Conservation (phyloP, 1,140 invertebrate genomes). For the Diprion similis region DNA sequence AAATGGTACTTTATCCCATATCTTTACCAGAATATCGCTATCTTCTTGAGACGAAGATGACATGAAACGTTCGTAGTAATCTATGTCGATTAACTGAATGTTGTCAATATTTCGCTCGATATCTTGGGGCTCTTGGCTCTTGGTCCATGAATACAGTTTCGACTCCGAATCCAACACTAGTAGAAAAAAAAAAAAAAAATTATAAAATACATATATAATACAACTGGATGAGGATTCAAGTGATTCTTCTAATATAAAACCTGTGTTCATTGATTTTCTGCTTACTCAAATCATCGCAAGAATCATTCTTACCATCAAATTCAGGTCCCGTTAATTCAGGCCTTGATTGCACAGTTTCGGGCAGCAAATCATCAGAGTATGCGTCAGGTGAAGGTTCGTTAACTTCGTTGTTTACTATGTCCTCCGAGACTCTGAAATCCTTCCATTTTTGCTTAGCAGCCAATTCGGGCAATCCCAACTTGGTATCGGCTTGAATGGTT, state of each 20-base stretch:
- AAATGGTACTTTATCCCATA: no score
- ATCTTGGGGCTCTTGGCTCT: slow-evolving; percentile 71
- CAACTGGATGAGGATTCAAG: background rate
- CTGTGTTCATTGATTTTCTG: no score
- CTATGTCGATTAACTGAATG: slow-evolving; percentile 70
- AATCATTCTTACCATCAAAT: slow-evolving; percentile 34
- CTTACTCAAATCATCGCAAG: no score
- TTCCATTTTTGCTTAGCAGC: slow-evolving; percentile 38
- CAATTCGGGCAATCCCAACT: slow-evolving; percentile 46
- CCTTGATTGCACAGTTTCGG: slow-evolving; percentile 21
- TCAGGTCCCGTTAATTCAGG: slow-evolving; percentile 28
- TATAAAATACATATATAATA: background rate
- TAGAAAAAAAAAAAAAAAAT: slow-evolving; percentile 22
- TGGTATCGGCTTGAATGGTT: slow-evolving; percentile 61
- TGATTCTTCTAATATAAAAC: slow-evolving; percentile 4
- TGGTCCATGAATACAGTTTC: slow-evolving; percentile 59
- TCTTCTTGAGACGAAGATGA: slow-evolving; percentile 14
- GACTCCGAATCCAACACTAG: slow-evolving; percentile 38
- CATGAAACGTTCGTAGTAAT: slow-evolving; percentile 72
- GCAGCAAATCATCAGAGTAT: slow-evolving; percentile 24
- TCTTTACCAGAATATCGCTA: slow-evolving; percentile 27
- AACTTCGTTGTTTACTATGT: slow-evolving; percentile 14
- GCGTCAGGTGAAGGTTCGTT: slow-evolving; percentile 27
- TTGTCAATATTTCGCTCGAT: slow-evolving; percentile 66
- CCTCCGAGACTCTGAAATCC: slow-evolving; percentile 30